A percentile compares a stretch with the other conserved stretches of the same genome.
phyloP scores from a whole-genome alignment of 2,113 vertebrate species.

The Pseudois nayaur region DNA sequence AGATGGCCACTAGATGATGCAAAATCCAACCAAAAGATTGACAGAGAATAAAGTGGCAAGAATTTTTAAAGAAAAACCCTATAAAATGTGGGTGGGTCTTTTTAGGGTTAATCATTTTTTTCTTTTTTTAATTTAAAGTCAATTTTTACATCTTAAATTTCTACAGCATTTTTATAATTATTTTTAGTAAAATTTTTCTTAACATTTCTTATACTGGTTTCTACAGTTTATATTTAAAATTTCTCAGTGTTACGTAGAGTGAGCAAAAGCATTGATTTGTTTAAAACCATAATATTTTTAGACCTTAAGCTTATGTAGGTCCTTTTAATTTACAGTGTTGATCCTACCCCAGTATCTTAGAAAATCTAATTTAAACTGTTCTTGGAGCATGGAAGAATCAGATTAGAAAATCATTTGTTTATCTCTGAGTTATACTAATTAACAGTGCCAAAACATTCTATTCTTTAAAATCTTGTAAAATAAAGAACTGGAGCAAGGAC shows the following conservation, averaged over 20 bases:
- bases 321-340: conserved; percentile 16
- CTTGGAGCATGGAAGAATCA: conserved; percentile 6
- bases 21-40: conserved; percentile 8
- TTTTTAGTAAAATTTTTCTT: conserved; percentile 69
- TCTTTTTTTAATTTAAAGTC: conserved; percentile 50
- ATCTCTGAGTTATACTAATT: conserved; percentile 13
- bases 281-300: conserved; percentile 55
- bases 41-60: conserved; percentile 31
- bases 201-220: conserved; percentile 67
- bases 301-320: background rate
- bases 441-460: conserved; percentile 35
- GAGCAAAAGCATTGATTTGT: conserved; percentile 22
- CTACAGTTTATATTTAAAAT: conserved; percentile 67
- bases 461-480: conserved; percentile 37
- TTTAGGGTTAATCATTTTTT: background rate
- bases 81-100: background rate
- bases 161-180: conserved; percentile 71
- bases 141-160: conserved; percentile 68
- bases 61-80: conserved; percentile 32
- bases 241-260: conserved; percentile 53
- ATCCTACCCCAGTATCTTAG: background rate
- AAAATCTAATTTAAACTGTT: conserved; percentile 32
- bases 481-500: conserved; percentile 7
- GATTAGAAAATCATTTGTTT: conserved; percentile 40
- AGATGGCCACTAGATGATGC: conserved; percentile 27